Evolutionary conservation across 1,140 invertebrate genomes (phyloP).

Genomic region (Apolygus lucorum): DNA sequence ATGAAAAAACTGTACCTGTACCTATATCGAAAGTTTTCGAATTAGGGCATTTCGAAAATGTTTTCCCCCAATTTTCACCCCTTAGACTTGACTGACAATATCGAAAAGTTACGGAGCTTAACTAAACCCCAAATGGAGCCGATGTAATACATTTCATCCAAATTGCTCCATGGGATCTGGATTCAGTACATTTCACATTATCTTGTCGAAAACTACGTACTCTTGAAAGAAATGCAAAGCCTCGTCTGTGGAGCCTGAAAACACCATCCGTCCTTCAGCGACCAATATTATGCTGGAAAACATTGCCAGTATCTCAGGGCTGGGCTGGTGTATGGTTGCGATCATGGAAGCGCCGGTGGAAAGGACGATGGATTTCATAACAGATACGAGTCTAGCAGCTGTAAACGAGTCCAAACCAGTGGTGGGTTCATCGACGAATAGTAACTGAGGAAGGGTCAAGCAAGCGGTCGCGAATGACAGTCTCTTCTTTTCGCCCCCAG

Average conservation of each 20-base stretch:
- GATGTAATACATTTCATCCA: too few species aligned
- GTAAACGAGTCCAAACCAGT: constrained; percentile 88
- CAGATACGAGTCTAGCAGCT: constrained; percentile 73
- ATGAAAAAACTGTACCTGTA: too few species aligned
- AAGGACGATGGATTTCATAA: constrained; percentile 53
- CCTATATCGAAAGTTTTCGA: too few species aligned
- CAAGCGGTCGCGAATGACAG: constrained; percentile 88
- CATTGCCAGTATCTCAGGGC: constrained; percentile 79
- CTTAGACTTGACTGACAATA: too few species aligned
- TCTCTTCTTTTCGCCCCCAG: constrained; percentile 88
- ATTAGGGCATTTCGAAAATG: too few species aligned
- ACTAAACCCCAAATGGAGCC: too few species aligned
- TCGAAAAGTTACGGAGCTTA: too few species aligned
- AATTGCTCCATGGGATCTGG: too few species aligned
- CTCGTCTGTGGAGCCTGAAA: constrained; percentile 62
- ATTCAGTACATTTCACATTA: too few species aligned
- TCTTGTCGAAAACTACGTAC: too few species aligned
- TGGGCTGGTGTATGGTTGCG: constrained; percentile 95
- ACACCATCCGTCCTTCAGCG: constrained; percentile 83
- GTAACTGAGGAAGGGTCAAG: constrained; percentile 79
- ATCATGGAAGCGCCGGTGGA: constrained; percentile 72
- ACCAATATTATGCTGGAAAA: constrained; percentile 81
- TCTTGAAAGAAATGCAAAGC: constrained; percentile 72
- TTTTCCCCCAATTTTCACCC: too few species aligned
- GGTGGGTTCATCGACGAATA: constrained; percentile 96